Base-by-base conservation (phyloP, 2,113 vertebrate genomes). In the Saccopteryx leptura region DNA sequence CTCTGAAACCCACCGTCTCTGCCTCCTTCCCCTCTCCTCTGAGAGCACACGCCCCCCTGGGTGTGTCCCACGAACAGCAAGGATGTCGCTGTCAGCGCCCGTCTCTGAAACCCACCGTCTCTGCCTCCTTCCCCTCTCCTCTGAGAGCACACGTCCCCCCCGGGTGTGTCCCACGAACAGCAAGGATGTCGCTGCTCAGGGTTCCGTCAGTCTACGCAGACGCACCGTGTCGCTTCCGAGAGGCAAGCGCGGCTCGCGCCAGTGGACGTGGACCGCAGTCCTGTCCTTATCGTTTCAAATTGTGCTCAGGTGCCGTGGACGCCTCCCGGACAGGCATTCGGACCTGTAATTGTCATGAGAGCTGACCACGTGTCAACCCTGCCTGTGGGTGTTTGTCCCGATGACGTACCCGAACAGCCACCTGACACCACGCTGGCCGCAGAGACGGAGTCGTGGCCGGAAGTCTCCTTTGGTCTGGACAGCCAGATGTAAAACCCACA, bases 281-380 rank as follows among this genome's bases (percentile, higher is more conserved):
- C 50, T 76, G 13, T 3, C 10, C 48, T 71, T 50, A 0, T 19
- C 0, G 3, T 28, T n/a, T 8, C 58, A 3, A n/a, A 10, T 1
- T 11, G 17, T 9, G 66, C n/a, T 2, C 28, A 0, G 17, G 50
- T 12, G 6, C n/a, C 26, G 14, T 9, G 13, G 3, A 0, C 1
- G 31, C 23, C 50, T 80, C 60, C 14, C 3, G 9, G 8, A 23
- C 1, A 6, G 1, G 0, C 60, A 39, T 14, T 9, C 39, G 66
- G 52, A 21, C 2, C 0, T 5, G 5, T 7, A 0, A 8, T 1
- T 10, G 7, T 46, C 2, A 1, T 2, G 1, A 8, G 0, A 11
- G 23, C 4, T 0, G 9, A 0, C 10, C 18, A n/a, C 23, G 18
- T 8, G 28, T 6, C 11, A 7, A 1, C 65, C 26, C 2, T 0